A percentile compares a stretch with the other conserved stretches of the same genome.
Evolutionary conservation across 2,113 vertebrate genomes (phyloP).

Genomic region (Paedocypris sp.): DNA sequence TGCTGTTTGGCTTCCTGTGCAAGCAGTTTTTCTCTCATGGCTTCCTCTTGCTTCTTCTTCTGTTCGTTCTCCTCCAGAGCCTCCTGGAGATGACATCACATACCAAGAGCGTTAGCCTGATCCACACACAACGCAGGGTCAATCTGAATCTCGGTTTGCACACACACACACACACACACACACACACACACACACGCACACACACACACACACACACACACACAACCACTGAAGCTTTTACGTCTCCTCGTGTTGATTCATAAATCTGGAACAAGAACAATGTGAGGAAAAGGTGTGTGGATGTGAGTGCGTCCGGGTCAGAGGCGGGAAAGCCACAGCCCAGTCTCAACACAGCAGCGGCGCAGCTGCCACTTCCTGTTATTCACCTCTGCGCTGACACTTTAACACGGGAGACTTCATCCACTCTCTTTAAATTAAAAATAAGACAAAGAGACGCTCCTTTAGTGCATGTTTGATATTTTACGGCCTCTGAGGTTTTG

Average conservation of each 20-base stretch:
- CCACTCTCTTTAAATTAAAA: too few relatives aligned
- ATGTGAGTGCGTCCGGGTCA: constrained; percentile 47
- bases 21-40: constrained; percentile 84
- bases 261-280: constrained; percentile 64
- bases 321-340: constrained; percentile 22
- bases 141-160: constrained; percentile 18
- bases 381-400: constrained; percentile 34
- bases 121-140: neutral
- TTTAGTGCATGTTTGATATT: too few relatives aligned
- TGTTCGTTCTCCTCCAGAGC: constrained; percentile 81
- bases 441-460: too few relatives aligned
- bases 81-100: constrained; percentile 59
- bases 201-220: constrained; percentile 5
- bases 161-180: constrained; percentile 25
- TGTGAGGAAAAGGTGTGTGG: constrained; percentile 60
- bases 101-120: neutral
- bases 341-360: constrained; percentile 58
- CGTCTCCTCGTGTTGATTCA: constrained; percentile 54
- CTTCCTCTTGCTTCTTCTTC: constrained; percentile 87
- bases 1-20: constrained; percentile 92
- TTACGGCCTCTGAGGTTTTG: too few relatives aligned
- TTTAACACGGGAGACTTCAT: neutral
- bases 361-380: constrained; percentile 68
- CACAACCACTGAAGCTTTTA: constrained; percentile 21
- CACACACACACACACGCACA: constrained; percentile 24